These are phyloP conservation scores for Bostrychus sinensis DNA, from an alignment of 2,113 vertebrate species.

Conservation along the genomic window DNA sequence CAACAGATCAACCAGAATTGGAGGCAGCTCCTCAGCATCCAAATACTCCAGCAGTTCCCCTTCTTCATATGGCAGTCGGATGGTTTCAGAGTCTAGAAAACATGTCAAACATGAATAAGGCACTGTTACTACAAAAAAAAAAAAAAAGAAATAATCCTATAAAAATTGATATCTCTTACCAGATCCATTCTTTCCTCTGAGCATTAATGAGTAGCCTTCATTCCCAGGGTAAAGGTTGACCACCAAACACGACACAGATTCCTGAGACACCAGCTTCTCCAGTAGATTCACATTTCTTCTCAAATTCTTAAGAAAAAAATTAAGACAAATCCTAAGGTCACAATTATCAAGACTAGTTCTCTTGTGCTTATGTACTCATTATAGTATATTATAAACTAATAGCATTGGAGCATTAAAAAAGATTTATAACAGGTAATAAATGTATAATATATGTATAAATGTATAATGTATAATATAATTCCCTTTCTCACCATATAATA, in stretches of 20 bases:
- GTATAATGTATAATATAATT: no score
- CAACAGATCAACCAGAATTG: slow-evolving; percentile 96
- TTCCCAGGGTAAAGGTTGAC: slow-evolving; percentile 98
- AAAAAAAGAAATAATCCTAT: not conserved
- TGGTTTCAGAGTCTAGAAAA: slow-evolving; percentile 93
- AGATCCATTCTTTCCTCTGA: slow-evolving; percentile 98
- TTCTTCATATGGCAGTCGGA: slow-evolving; percentile 97
- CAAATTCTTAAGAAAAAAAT: slow-evolving; percentile 86
- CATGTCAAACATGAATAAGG: not conserved
- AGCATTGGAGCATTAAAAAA: not conserved
- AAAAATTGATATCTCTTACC: slow-evolving; percentile 76
- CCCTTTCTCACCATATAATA: not conserved
- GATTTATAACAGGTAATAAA: no score
- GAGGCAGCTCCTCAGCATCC: slow-evolving; percentile 95
- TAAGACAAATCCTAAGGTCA: not conserved
- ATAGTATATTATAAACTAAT: no score
- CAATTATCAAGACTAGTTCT: not conserved
- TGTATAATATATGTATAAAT: no score
- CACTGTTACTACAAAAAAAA: not conserved
- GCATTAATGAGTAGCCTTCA: slow-evolving; percentile 98
- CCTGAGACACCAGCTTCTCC: slow-evolving; percentile 97
- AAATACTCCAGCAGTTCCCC: slow-evolving; percentile 96
- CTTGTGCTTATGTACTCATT: no score
- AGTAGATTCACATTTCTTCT: slow-evolving; percentile 98
- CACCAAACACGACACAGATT: slow-evolving; percentile 93